Evolutionary conservation across 2,797 vertebrate genomes (phyloP).

Genomic region (Poeciliopsis turneri): DNA sequence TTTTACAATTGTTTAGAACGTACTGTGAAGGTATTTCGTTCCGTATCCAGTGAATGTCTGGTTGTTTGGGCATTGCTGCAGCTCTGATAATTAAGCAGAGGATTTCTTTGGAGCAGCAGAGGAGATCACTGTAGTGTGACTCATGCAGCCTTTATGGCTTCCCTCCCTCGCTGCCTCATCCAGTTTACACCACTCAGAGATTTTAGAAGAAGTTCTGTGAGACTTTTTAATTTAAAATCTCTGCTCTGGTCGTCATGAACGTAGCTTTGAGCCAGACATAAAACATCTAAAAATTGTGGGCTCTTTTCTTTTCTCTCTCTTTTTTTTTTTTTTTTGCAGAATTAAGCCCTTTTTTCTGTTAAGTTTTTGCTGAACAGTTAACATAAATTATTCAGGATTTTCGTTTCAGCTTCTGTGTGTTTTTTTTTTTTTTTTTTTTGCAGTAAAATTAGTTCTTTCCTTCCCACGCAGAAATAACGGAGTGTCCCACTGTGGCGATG

Average conservation of each 20-base stretch:
- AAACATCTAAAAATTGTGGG: constrained; percentile 21
- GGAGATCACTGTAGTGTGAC: constrained; percentile 38
- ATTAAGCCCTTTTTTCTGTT: neutral
- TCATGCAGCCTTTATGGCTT: constrained; percentile 56
- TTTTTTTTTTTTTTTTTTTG: neutral
- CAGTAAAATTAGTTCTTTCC: constrained; percentile 9
- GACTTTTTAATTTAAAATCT: constrained; percentile 21
- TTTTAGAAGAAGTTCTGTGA: constrained; percentile 10
- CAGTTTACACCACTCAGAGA: constrained; percentile 22
- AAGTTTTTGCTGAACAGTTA: constrained; percentile 8
- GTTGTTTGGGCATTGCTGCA: constrained; percentile 13
- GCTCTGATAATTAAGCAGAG: constrained; percentile 29
- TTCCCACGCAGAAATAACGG: constrained; percentile 13
- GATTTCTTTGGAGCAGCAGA: constrained; percentile 20
- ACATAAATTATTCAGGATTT: constrained; percentile 39
- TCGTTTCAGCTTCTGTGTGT: constrained; percentile 11
- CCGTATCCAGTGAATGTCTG: neutral
- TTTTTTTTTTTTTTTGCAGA: neutral
- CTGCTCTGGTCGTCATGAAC: neutral
- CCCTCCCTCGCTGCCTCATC: constrained; percentile 16
- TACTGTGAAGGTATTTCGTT: neutral
- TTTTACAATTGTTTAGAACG: neutral
- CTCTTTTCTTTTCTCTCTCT: neutral
- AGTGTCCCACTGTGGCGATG: constrained; percentile 20
- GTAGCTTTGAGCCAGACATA: constrained; percentile 11